Percentiles rank a stretch among this genome's conserved stretches.
These are phyloP conservation scores for Nycteola revayana DNA, from an alignment of 2,888 invertebrate genomes.

Conservation along the genomic window DNA sequence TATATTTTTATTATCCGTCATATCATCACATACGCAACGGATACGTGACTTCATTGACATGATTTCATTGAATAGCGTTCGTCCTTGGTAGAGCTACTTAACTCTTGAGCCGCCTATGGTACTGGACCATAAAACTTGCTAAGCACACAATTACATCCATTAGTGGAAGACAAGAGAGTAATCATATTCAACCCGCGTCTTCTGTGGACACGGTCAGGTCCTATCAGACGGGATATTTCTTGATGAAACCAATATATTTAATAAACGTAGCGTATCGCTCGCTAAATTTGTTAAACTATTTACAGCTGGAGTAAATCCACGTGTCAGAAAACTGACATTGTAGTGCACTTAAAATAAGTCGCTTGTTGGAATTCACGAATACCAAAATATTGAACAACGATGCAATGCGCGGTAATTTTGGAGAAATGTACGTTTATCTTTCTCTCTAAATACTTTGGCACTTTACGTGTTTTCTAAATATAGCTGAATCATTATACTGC, in stretches of 20 bases:
- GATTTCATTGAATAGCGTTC: constrained; percentile 45
- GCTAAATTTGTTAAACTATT: constrained; percentile 33
- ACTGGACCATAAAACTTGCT: constrained; percentile 54
- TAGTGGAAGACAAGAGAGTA: constrained; percentile 45
- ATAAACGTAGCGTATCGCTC: constrained; percentile 24
- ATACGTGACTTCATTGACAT: constrained; percentile 56
- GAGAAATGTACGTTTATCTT: constrained; percentile 12
- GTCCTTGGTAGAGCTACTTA: constrained; percentile 60
- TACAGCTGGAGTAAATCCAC: constrained; percentile 40
- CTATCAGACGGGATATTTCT: constrained; percentile 32
- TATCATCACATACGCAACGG: constrained; percentile 34
- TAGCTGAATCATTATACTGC: no score
- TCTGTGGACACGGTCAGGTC: constrained; percentile 30
- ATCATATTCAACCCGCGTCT: constrained; percentile 57
- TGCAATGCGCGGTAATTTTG: constrained; percentile 15
- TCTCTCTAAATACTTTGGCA: background rate
- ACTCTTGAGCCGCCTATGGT: constrained; percentile 46
- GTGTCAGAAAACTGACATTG: constrained; percentile 44
- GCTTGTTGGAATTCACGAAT: constrained; percentile 32
- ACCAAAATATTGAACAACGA: constrained; percentile 35
- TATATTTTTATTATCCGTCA: constrained; percentile 27
- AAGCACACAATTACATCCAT: constrained; percentile 50
- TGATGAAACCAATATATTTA: constrained; percentile 37
- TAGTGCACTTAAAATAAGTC: constrained; percentile 47
- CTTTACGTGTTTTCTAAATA: no score